These are phyloP conservation scores for Hypsopygia costalis DNA, from an alignment of 2,888 invertebrate species.

Conservation along the genomic window DNA sequence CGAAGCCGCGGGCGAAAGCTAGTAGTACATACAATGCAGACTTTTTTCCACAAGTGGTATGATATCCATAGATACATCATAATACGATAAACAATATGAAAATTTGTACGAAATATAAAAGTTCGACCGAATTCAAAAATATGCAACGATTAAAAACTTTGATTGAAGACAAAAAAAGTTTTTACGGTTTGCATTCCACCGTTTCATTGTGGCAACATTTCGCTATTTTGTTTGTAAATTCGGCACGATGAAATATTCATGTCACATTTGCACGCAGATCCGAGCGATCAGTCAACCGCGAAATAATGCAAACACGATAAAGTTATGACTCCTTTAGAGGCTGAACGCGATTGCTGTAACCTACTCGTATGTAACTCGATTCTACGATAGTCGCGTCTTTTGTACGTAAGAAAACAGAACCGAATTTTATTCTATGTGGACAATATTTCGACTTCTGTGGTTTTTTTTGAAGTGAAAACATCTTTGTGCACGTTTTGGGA, in stretches of 20 bases:
- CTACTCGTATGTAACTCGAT: conserved; percentile 32
- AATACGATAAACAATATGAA: no score
- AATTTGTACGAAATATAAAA: no score
- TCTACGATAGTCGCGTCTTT: conserved; percentile 18
- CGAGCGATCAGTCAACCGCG: conserved; percentile 59
- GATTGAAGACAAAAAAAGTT: conserved; percentile 19
- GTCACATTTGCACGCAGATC: conserved; percentile 67
- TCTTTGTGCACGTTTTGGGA: no score
- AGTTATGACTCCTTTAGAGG: conserved; percentile 64
- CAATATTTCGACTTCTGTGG: no score
- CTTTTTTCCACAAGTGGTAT: no score
- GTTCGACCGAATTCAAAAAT: no score
- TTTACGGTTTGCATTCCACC: conserved; percentile 12
- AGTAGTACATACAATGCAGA: no score
- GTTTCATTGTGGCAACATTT: conserved; percentile 18
- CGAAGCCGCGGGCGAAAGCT: no score
- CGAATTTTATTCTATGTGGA: no score
- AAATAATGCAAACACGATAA: conserved; percentile 76
- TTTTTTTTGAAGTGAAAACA: no score
- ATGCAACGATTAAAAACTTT: conserved; percentile 6
- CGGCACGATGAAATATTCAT: conserved; percentile 62
- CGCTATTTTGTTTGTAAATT: conserved; percentile 49
- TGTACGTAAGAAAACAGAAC: no score
- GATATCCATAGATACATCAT: no score
- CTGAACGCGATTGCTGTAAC: conserved; percentile 40